Percentiles rank a stretch among this genome's conserved stretches.
Conservation (phyloP, 2,888 invertebrate species). For the Epirrhoe tristata region DNA sequence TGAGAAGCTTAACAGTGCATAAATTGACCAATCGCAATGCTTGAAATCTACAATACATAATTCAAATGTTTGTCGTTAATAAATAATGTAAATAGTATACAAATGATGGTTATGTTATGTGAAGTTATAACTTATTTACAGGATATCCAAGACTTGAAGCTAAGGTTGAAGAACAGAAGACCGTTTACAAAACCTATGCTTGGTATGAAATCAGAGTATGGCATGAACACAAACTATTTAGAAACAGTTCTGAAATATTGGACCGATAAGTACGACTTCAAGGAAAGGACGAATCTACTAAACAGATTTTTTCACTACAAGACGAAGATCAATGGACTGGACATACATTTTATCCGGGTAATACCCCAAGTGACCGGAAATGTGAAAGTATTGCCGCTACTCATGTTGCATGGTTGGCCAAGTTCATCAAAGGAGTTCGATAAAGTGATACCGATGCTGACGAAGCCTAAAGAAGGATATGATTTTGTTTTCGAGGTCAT, state of each 20-base stretch:
- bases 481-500: slow-evolving; percentile 89
- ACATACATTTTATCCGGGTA: slow-evolving; percentile 91
- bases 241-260: slow-evolving; percentile 90
- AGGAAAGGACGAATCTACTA: slow-evolving; percentile 86
- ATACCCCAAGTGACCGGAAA: slow-evolving; percentile 77
- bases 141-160: slow-evolving; percentile 85
- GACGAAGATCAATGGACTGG: slow-evolving; percentile 90
- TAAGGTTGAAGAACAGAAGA: slow-evolving; percentile 82
- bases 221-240: slow-evolving; percentile 90
- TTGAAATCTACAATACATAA: neutral
- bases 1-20: neutral
- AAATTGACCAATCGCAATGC: neutral
- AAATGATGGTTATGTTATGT: neutral
- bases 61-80: neutral
- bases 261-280: slow-evolving; percentile 89
- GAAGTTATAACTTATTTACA: slow-evolving; percentile 49
- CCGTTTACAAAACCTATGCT: slow-evolving; percentile 86
- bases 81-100: neutral
- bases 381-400: slow-evolving; percentile 84
- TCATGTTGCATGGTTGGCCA: slow-evolving; percentile 95
- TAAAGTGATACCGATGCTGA: slow-evolving; percentile 89
- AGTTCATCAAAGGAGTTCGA: slow-evolving; percentile 93
- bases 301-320: slow-evolving; percentile 91
- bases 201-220: slow-evolving; percentile 91
- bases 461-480: slow-evolving; percentile 78